phyloP scores from a whole-genome alignment of 2,113 vertebrate genomes.

The Scytalopus superciliaris region DNA sequence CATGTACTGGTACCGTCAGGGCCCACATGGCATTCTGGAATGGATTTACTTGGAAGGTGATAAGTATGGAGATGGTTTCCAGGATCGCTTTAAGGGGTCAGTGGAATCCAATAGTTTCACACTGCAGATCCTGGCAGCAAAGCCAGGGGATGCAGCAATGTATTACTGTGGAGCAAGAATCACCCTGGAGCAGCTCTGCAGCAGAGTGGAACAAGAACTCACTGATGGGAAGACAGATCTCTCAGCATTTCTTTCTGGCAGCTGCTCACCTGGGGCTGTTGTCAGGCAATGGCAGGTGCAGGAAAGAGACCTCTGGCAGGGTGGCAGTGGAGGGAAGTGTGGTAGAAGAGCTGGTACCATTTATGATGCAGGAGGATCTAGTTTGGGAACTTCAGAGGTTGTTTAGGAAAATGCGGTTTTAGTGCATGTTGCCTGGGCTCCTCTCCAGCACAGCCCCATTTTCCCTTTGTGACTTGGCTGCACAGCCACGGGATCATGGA shows the following conservation, averaged over 20 bases:
- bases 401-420: background rate
- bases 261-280: background rate
- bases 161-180: background rate
- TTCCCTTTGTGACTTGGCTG: background rate
- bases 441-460: background rate
- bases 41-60: rapidly evolving
- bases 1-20: background rate
- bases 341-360: background rate
- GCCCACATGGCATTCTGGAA: rapidly evolving
- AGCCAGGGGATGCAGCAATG: rapidly evolving
- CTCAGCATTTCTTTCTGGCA: background rate
- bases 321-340: background rate
- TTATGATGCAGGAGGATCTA: no score
- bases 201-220: background rate
- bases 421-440: background rate
- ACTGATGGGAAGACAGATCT: background rate
- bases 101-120: rapidly evolving
- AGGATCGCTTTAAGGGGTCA: rapidly evolving
- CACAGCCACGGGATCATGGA: background rate
- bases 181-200: background rate
- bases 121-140: background rate
- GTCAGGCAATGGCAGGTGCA: background rate
- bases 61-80: background rate
- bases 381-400: background rate
- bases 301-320: background rate